Conservation (phyloP, 1,140 invertebrate species). For the Gryon sp. region DNA sequence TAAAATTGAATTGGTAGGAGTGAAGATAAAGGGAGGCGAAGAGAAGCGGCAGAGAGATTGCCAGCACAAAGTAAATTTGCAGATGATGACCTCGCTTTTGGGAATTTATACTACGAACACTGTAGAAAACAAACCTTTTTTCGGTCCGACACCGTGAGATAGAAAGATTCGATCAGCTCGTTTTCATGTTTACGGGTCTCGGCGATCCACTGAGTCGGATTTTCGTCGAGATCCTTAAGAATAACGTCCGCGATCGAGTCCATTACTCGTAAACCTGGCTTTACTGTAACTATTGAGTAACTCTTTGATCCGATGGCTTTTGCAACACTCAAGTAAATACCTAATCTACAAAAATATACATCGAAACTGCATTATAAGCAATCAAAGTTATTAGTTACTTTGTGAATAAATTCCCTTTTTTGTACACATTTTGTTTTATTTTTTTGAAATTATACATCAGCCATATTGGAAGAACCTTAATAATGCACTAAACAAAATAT, state of each 20-base stretch:
- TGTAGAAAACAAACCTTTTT: conserved; percentile 64
- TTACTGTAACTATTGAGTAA: conserved; percentile 63
- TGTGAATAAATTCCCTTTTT: too few species aligned
- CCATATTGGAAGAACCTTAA: too few species aligned
- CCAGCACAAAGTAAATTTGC: conserved; percentile 9
- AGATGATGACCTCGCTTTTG: background rate
- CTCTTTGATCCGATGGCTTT: conserved; percentile 66
- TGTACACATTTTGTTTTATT: background rate
- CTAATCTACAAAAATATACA: conserved; percentile 60
- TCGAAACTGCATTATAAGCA: too few species aligned
- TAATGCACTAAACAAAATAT: too few species aligned
- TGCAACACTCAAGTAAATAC: conserved; percentile 69
- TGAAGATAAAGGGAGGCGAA: too few species aligned
- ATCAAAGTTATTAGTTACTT: too few species aligned
- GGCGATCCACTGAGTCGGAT: conserved; percentile 68
- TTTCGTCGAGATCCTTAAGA: conserved; percentile 57
- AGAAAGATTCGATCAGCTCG: conserved; percentile 73
- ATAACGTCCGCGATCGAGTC: conserved; percentile 67
- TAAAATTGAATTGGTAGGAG: conserved; percentile 31
- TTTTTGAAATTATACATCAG: too few species aligned
- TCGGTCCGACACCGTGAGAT: conserved; percentile 68
- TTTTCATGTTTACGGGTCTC: conserved; percentile 64
- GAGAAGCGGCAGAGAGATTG: background rate
- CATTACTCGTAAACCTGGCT: conserved; percentile 69
- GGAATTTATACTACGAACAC: background rate